Base-by-base conservation (phyloP, 2,888 invertebrate genomes). In the Dynastes tityus region DNA sequence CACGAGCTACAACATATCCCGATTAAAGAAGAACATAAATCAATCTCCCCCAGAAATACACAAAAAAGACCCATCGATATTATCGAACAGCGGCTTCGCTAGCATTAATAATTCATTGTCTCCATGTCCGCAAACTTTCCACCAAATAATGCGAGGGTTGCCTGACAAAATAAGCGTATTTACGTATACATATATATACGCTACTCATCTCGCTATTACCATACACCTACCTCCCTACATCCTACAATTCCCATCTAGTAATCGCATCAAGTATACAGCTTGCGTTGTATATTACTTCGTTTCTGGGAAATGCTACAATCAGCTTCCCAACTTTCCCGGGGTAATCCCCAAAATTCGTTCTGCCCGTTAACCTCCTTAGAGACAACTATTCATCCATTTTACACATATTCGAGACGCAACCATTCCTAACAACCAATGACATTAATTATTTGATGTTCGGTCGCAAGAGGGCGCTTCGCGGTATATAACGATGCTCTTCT, bases 31-130 rank as follows among this genome's bases (percentile, higher is more conserved):
- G 40, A 40, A 68, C 49, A 68, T 68, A 49, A 68, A 68, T 68
- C 68, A 68, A 51, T 68, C 68, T 53, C 22, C 51, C 27, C 8
- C 6, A 51, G 27, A 51, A 49, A n/a, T 51, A n/a, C 13, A 45
- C 65, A 67, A 68, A 68, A 65, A 68, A 68, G 5, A 51, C 27
- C 29, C 49, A 68, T 68, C 68, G 68, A 68, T 51, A 68, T 68
- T 68, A 68, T 68, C 68, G 68, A 68, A 68, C 49, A 68, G 49
- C 51, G 8, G 68, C 29, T 68, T 29, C 27, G 27, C 68, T 13
- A 40, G 29, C 68, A 68, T 68, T 68, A 68, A 68, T 68, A 68
- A 68, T 68, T 68, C 68, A 68, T 68, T 68, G 68, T 63, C 63
- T 68, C 29, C 68, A 27, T 29, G 51, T 11, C 68, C 49, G 51